These are phyloP conservation scores for Anthonomus grandis DNA, from an alignment of 1,140 invertebrate species.

Conservation along the genomic window DNA sequence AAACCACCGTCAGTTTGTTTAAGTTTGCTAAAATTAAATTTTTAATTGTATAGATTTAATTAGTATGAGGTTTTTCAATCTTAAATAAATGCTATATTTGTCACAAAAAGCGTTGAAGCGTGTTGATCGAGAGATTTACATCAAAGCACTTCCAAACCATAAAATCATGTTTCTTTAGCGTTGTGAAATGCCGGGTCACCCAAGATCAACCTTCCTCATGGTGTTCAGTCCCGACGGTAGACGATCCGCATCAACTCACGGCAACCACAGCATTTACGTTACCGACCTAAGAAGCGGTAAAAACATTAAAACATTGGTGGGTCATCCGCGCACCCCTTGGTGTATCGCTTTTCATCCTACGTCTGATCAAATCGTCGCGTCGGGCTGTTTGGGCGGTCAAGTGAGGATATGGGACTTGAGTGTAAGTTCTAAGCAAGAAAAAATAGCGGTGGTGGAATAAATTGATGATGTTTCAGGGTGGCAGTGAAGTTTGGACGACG, in stretches of 20 bases:
- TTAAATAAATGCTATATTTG: no score
- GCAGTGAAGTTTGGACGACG: constrained; percentile 79
- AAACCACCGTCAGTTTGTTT: no score
- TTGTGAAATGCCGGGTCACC: constrained; percentile 70
- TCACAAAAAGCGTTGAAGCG: no score
- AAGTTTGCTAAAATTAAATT: no score
- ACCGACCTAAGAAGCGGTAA: constrained; percentile 77
- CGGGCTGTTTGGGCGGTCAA: constrained; percentile 86
- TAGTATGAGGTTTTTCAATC: no score
- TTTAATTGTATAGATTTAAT: no score
- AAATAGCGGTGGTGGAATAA: neutral
- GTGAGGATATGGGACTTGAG: constrained; percentile 88
- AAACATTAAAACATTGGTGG: constrained; percentile 72
- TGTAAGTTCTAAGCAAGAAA: constrained; percentile 56
- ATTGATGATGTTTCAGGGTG: constrained; percentile 57
- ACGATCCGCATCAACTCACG: constrained; percentile 85
- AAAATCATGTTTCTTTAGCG: no score
- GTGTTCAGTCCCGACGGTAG: constrained; percentile 82
- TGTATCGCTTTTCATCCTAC: constrained; percentile 87
- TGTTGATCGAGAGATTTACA: no score
- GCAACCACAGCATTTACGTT: constrained; percentile 89
- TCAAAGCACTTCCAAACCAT: no score
- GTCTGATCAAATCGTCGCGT: constrained; percentile 78
- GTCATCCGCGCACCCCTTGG: constrained; percentile 89
- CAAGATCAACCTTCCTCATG: constrained; percentile 78